Evolutionary conservation across 2,113 vertebrate genomes (phyloP).

Genomic region (Sorex araneus): DNA sequence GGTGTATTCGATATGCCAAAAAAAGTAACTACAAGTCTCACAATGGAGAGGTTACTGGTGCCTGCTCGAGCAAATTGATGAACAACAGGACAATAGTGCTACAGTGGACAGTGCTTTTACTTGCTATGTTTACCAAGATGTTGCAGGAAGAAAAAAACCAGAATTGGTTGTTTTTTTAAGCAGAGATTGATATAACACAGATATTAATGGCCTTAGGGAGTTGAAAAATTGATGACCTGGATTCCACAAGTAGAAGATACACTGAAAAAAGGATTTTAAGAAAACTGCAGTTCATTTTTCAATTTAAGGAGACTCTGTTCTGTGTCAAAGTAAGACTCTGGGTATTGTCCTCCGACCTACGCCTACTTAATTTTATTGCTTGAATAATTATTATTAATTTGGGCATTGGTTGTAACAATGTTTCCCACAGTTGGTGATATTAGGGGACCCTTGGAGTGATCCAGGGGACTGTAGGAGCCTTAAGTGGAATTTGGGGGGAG

Average conservation of each 20-base stretch:
- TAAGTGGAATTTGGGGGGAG: too few species aligned
- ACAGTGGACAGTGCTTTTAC: neutral
- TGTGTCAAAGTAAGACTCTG: neutral
- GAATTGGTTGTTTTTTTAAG: neutral
- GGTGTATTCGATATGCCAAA: too few species aligned
- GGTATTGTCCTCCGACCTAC: neutral
- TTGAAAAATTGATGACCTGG: neutral
- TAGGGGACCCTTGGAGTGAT: too few species aligned
- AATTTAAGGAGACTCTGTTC: conserved; percentile 2
- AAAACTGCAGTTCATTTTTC: neutral
- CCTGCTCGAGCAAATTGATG: too few species aligned
- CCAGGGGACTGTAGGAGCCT: too few species aligned
- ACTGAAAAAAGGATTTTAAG: conserved; percentile 13
- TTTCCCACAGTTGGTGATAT: too few species aligned
- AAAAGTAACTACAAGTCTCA: too few species aligned
- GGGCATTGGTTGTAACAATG: neutral
- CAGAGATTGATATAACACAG: conserved; percentile 1
- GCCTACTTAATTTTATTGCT: neutral
- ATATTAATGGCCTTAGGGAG: neutral
- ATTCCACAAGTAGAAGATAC: conserved; percentile 15
- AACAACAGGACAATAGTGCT: too few species aligned
- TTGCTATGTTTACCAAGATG: neutral
- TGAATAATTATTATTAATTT: neutral
- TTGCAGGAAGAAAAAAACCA: neutral
- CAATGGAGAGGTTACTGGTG: too few species aligned